A percentile compares a stretch with the other conserved stretches of the same genome.
phyloP scores from a whole-genome alignment of 2,113 vertebrate species.

The Hypanus sabinus region DNA sequence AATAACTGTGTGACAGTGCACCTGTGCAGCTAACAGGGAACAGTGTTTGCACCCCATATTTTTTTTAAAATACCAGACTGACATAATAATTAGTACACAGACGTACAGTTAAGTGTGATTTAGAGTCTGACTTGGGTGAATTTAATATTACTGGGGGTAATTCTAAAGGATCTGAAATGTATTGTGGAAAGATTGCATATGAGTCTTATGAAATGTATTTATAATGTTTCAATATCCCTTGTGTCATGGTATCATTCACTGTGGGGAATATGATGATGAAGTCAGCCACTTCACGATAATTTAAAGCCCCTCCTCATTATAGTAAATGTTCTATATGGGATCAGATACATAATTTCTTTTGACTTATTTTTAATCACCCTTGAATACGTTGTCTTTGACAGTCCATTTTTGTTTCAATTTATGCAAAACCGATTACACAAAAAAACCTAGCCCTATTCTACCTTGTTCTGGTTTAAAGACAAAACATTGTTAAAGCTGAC shows the following conservation, averaged over 20 bases:
- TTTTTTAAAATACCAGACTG: neutral
- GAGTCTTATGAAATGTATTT: neutral
- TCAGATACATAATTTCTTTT: neutral
- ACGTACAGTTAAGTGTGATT: neutral
- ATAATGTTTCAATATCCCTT: neutral
- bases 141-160: neutral
- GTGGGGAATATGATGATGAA: neutral
- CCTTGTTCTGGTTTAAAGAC: neutral
- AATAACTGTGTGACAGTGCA: no score
- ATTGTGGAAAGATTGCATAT: neutral
- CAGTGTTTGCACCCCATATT: no score
- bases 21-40: no score
- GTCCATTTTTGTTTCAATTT: neutral
- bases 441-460: neutral
- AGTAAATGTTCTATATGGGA: neutral
- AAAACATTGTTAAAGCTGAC: neutral
- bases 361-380: neutral
- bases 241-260: neutral
- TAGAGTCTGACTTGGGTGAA: neutral
- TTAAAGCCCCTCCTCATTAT: neutral
- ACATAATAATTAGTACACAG: neutral
- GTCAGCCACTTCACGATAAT: neutral
- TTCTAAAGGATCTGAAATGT: neutral
- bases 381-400: neutral
- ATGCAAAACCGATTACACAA: neutral